Evolutionary conservation across 37 sponge, comb jelly and placozoan genomes (phyloP), one percentile per base, ranked within the genome.

Genomic region (Amphimedon queenslandica): DNA sequence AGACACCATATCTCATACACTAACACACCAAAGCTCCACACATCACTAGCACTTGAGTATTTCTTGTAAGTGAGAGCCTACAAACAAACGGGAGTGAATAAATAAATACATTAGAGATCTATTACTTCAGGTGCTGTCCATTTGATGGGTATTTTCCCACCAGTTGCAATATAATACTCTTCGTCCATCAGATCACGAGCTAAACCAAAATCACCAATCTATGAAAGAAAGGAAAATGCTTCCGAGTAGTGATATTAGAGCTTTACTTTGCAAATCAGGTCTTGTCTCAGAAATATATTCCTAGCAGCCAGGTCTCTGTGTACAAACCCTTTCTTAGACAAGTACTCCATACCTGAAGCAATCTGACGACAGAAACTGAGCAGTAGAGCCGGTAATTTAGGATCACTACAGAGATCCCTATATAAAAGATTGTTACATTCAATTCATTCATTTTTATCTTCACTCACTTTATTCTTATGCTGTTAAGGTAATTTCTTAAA

Each of bases 271-370:
- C 88, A 87, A 1, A 63, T 68, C 55, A 55, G 56, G 2, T 87
- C 73, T 8, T 77, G 72, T 37, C 71, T 56, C 37, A 87, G 64
- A 24, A 87, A 67, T 28, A 87, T 77, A 42, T 87, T 87, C 82
- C 88, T 87, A n/a, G 88, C 88, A 39, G 88, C 88, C 55, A 87
- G 73, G 55, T 87, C 88, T 72, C 88, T 77, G 82, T 87, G 88
- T 30, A 87, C 41, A 40, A 87, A 87, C 2, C 39, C 58, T 36
- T 77, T 87, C 38, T 51, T 66, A 28, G 82, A 55, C 28, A 87
- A 72, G 77, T 87, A 87, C 67, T 66, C 55, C 88, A 87, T 80
- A 11, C 82, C 88, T n/a, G 67, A 47, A n/a, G 88, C 65, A 33
- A 87, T 81, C 55, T 87, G 78, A 39, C 77, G 72, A 31, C 83